Conservation (phyloP, 2,113 vertebrate genomes). For the Neodon shergylaensis region DNA sequence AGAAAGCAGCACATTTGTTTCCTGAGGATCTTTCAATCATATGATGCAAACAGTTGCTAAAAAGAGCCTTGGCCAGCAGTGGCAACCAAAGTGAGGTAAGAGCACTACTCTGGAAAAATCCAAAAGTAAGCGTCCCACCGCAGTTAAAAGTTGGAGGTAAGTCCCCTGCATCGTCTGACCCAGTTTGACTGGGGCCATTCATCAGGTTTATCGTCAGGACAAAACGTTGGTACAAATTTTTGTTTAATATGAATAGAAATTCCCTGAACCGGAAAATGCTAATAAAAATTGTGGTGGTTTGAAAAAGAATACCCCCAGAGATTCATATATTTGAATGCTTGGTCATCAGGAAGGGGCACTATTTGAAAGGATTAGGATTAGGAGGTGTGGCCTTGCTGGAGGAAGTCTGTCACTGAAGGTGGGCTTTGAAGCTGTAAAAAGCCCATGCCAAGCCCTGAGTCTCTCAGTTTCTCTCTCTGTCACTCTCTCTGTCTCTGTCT, state of each 20-base stretch:
- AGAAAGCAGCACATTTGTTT: not conserved
- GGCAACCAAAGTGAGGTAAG: not conserved
- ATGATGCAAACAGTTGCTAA: conserved; percentile 1
- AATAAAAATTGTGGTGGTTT: not conserved
- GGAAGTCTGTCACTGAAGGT: not conserved
- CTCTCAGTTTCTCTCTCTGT: not conserved
- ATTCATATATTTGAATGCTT: not conserved
- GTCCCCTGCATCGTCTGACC: not conserved
- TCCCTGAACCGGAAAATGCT: not conserved
- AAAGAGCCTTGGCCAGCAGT: not conserved
- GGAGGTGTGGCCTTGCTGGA: not conserved
- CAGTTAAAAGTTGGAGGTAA: not conserved
- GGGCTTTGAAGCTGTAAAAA: not conserved
- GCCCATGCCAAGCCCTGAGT: not conserved
- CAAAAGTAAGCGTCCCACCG: not conserved
- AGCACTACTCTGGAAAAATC: not conserved
- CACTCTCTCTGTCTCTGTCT: no score
- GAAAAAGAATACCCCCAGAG: not conserved
- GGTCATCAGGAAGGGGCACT: not conserved
- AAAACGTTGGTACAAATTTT: not conserved
- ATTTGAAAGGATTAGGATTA: not conserved
- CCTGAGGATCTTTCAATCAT: not conserved
- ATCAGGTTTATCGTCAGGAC: not conserved
- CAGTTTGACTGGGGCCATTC: not conserved
- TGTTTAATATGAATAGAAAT: not conserved